These are phyloP conservation scores for Probosciger aterrimus DNA, from an alignment of 2,113 vertebrate genomes.

Conservation along the genomic window DNA sequence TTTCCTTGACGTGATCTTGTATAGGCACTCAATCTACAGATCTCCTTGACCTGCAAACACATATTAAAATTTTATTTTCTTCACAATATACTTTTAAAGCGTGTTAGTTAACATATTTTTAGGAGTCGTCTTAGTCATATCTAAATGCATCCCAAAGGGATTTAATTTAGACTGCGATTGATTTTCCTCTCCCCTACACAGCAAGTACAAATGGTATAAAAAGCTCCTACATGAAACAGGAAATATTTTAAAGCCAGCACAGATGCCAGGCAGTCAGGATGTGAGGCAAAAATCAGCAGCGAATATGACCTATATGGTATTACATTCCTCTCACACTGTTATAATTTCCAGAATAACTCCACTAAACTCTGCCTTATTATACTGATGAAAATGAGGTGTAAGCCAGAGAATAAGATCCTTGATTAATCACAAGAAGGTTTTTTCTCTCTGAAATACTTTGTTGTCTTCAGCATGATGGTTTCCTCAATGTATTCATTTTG, in stretches of 20 bases:
- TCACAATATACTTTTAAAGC: not conserved
- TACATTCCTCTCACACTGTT: not conserved
- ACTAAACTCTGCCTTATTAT: not conserved
- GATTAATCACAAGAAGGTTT: not conserved
- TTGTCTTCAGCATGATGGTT: not conserved
- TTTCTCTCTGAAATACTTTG: not conserved
- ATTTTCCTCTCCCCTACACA: constrained; percentile 9
- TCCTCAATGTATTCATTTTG: not conserved
- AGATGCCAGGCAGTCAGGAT: constrained; percentile 27
- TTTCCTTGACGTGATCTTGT: not conserved
- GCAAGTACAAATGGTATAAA: constrained; percentile 11
- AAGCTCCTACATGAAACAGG: constrained; percentile 6
- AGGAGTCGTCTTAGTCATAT: constrained; percentile 33
- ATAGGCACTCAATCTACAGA: not conserved
- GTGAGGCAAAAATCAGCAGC: not conserved
- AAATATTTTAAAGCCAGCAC: not conserved
- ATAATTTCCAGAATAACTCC: not conserved
- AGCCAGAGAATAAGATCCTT: not conserved
- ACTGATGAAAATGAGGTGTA: not conserved
- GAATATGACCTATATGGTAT: not conserved
- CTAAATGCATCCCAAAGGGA: not conserved
- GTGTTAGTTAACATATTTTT: constrained; percentile 11
- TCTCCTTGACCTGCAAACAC: not conserved
- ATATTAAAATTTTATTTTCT: not conserved
- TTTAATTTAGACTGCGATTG: constrained; percentile 22